A percentile compares a stretch with the other conserved stretches of the same genome.
These are phyloP conservation scores for Ips typographus DNA, from an alignment of 1,140 invertebrate species.

Conservation along the genomic window DNA sequence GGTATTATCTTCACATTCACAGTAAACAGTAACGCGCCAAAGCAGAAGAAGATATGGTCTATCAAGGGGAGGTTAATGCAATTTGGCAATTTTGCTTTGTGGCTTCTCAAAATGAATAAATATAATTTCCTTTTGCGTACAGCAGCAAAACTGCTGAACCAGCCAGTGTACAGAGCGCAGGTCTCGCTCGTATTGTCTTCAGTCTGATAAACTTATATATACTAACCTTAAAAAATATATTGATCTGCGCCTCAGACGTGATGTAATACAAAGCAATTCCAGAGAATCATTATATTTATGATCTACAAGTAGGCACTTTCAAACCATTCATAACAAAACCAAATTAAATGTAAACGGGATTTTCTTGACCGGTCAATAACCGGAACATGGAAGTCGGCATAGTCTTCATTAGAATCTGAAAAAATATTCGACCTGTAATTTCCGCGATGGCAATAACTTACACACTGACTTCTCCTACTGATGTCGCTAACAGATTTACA, in stretches of 20 bases:
- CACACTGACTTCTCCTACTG: constrained; percentile 90
- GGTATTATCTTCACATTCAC: constrained; percentile 48
- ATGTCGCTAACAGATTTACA: constrained; percentile 96
- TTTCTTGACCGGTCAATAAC: constrained; percentile 97
- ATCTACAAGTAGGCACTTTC: constrained; percentile 54
- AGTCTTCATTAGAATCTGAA: constrained; percentile 98
- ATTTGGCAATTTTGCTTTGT: constrained; percentile 19
- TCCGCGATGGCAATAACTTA: background rate
- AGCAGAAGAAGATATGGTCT: constrained; percentile 49
- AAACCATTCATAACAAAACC: constrained; percentile 47
- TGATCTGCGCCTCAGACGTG: constrained; percentile 50
- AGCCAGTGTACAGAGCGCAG: constrained; percentile 46
- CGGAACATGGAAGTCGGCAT: constrained; percentile 99
- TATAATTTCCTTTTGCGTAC: background rate
- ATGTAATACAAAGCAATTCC: constrained; percentile 50
- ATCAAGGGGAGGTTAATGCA: constrained; percentile 50
- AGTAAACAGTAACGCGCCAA: constrained; percentile 46
- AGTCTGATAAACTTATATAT: constrained; percentile 50
- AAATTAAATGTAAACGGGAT: constrained; percentile 94
- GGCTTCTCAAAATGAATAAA: constrained; percentile 17
- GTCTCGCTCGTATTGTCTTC: constrained; percentile 52
- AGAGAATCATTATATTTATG: constrained; percentile 46
- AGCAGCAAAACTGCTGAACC: constrained; percentile 8
- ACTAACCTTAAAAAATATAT: constrained; percentile 53
- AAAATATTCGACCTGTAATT: constrained; percentile 19